phyloP scores from a whole-genome alignment of 2,888 invertebrate genomes.

The Zonitis immaculata region DNA sequence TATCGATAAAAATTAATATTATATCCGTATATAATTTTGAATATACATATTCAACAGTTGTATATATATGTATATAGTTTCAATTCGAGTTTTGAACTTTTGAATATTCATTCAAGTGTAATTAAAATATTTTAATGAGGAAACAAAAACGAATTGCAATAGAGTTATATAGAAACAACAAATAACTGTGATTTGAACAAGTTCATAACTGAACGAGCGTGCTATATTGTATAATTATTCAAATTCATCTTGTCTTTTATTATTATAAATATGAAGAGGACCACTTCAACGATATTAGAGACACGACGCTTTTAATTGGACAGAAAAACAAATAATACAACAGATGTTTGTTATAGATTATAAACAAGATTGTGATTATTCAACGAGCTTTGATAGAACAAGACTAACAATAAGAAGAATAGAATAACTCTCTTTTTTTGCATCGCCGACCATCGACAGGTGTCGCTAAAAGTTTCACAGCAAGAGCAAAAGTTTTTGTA shows the following conservation, averaged over 20 bases:
- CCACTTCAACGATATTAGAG: neutral
- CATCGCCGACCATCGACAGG: too few species aligned
- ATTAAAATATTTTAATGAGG: slow-evolving; percentile 48
- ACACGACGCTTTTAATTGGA: slow-evolving; percentile 9
- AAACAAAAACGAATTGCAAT: slow-evolving; percentile 31
- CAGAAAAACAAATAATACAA: slow-evolving; percentile 1
- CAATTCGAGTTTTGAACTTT: too few species aligned
- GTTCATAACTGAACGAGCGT: slow-evolving; percentile 38
- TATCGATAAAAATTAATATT: too few species aligned
- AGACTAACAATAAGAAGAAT: too few species aligned
- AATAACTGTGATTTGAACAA: slow-evolving; percentile 32
- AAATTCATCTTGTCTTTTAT: slow-evolving; percentile 29
- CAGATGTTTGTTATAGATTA: too few species aligned
- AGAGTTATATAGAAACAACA: slow-evolving; percentile 2
- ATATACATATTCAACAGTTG: too few species aligned
- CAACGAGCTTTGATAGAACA: neutral
- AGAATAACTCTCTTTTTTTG: too few species aligned
- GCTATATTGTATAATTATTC: slow-evolving; percentile 43
- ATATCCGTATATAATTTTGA: too few species aligned
- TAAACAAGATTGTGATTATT: neutral
- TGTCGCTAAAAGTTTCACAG: too few species aligned
- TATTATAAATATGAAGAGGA: too few species aligned
- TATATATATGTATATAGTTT: too few species aligned
- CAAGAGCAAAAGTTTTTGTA: too few species aligned
- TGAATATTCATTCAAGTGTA: slow-evolving; percentile 45